Evolutionary conservation across 2,113 vertebrate species (phyloP), one percentile per base, ranked within the genome.

Genomic region (Erythrocercus mccallii): DNA sequence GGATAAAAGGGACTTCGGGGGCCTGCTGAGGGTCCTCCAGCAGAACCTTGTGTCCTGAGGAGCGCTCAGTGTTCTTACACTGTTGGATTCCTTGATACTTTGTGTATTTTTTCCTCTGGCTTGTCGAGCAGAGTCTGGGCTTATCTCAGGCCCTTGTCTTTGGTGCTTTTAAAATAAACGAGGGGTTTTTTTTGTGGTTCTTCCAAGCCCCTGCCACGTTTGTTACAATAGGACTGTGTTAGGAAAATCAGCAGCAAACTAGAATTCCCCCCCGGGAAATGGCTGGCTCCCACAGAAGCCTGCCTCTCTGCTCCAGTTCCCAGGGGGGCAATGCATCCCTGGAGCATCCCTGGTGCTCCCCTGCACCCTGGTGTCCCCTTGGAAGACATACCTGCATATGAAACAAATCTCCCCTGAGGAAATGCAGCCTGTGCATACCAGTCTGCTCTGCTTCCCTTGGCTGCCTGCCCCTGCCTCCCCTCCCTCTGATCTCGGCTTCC

Each of bases 361-460:
- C 56, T 73, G 81, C 81, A 48, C 28, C 30, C 10, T 1, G 27
- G 69, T 86, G 88, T 95, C 95, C 94, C 85, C 80, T 94, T 93
- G 94, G 91, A 94, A 97, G 69, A 25, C 76, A 70, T 88, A 90
- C 51, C 88, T 93, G 88, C 92, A 83, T 86, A 44, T 71, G 90
- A 88, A 93, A 73, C 3, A 0, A 12, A 27, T 27, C 81, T 66
- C 31, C 92, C 90, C 74, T 0, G 57, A 81, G 94, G 94, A 90
- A 64, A 86, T 31, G 83, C 81, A 90, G 88, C 88, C 93, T 73
- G 85, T 1, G 20, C 85, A 72, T 42, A 77, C 92, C 86, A 54
- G 95, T 70, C 85, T 86, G 0, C 92, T 71, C 54, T 3, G 12
- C 62, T 92, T 77, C 88, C 87, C 85, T 91, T 97, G 96, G 93